Evolutionary conservation across 2,888 invertebrate genomes (phyloP).

Genomic region (Melolontha melolontha): DNA sequence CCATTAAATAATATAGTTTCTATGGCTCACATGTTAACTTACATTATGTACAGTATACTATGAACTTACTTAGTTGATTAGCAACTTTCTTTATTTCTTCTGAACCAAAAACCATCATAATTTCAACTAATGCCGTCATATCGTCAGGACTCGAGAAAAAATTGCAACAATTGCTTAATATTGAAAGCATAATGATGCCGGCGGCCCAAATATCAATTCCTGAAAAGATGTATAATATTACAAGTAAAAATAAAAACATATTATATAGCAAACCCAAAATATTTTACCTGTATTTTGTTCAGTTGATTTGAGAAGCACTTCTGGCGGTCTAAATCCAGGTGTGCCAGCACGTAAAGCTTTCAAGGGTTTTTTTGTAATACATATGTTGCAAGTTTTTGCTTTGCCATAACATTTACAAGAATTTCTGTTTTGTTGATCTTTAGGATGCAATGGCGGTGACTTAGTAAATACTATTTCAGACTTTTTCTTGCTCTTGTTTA

Average conservation of each 20-base stretch:
- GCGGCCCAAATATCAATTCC: constrained; percentile 92
- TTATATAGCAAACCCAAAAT: constrained; percentile 8
- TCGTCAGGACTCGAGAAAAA: constrained; percentile 88
- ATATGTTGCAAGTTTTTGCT: constrained; percentile 76
- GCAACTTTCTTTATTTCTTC: constrained; percentile 77
- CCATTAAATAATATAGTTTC: no score
- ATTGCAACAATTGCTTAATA: constrained; percentile 84
- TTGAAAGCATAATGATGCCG: constrained; percentile 84
- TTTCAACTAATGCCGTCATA: constrained; percentile 83
- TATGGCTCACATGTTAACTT: no score
- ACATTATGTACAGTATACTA: no score
- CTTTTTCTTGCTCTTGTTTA: constrained; percentile 1
- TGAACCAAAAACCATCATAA: constrained; percentile 83
- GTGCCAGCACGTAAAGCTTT: constrained; percentile 88
- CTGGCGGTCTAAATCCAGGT: constrained; percentile 90
- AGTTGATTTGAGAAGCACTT: constrained; percentile 83
- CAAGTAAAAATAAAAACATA: neutral
- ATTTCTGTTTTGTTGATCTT: neutral
- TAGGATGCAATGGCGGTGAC: constrained; percentile 18
- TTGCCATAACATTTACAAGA: constrained; percentile 77
- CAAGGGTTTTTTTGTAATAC: constrained; percentile 73
- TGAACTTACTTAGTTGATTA: constrained; percentile 72
- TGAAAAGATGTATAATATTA: constrained; percentile 48
- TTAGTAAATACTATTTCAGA: constrained; percentile 23
- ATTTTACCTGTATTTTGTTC: constrained; percentile 78